phyloP scores from a whole-genome alignment of 2,113 vertebrate genomes.

The Chascanopsetta lugubris region DNA sequence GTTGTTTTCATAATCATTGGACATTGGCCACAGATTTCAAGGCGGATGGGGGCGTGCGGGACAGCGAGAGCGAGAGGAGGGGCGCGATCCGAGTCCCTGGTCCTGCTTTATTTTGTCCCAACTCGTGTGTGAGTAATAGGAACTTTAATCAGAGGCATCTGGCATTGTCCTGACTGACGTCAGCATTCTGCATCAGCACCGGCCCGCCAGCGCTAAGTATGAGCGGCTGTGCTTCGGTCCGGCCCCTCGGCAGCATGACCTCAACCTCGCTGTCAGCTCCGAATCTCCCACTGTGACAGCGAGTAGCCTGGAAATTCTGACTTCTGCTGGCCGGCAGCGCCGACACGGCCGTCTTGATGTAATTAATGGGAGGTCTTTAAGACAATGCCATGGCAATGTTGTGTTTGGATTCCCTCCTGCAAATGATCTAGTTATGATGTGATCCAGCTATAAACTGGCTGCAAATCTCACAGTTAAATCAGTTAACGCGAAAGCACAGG shows the following conservation, averaged over 20 bases:
- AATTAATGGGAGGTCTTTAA: slow-evolving; percentile 34
- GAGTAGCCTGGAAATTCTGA: slow-evolving; percentile 78
- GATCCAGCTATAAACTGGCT: slow-evolving; percentile 25
- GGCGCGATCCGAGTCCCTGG: slow-evolving; percentile 28
- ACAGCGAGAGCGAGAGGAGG: background rate
- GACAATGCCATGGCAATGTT: slow-evolving; percentile 49
- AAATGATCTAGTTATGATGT: slow-evolving; percentile 20
- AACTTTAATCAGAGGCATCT: slow-evolving; percentile 80
- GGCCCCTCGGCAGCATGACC: slow-evolving; percentile 62
- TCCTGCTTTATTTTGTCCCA: slow-evolving; percentile 45
- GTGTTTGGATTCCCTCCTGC: slow-evolving; percentile 38
- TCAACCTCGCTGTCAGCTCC: slow-evolving; percentile 73
- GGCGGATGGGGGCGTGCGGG: slow-evolving; percentile 17
- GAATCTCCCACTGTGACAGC: slow-evolving; percentile 68
- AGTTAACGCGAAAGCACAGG: background rate
- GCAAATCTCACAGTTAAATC: slow-evolving; percentile 16
- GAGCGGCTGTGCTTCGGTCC: slow-evolving; percentile 56
- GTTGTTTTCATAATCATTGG: slow-evolving; percentile 58
- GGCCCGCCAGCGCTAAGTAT: slow-evolving; percentile 52
- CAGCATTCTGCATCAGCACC: slow-evolving; percentile 74
- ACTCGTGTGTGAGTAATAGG: slow-evolving; percentile 70
- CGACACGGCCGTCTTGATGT: slow-evolving; percentile 44
- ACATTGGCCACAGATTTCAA: slow-evolving; percentile 45
- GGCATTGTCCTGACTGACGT: slow-evolving; percentile 66
- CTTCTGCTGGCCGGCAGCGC: slow-evolving; percentile 48